Conservation (phyloP, 2,888 invertebrate species). For the Lochmaea capreae region DNA sequence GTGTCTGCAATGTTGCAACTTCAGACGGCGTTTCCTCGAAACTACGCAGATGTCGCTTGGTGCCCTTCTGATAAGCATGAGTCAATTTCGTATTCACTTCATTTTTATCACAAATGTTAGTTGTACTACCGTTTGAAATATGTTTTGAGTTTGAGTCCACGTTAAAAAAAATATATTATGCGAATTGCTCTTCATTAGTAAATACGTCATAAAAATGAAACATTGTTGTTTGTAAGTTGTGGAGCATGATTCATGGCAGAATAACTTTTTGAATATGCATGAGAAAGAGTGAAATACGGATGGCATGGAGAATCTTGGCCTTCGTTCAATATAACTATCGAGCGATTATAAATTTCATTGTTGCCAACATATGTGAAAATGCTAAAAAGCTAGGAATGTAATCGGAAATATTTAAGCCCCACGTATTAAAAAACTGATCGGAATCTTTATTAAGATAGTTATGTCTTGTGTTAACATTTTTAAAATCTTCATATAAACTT, state of each 20-base stretch:
- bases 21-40: no score
- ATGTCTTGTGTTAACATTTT: no score
- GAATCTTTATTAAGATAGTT: no score
- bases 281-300: slow-evolving; percentile 12
- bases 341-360: slow-evolving; percentile 25
- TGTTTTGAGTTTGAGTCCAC: background rate
- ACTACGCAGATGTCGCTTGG: no score
- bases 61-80: no score
- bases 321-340: slow-evolving; percentile 17
- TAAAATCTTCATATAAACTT: no score
- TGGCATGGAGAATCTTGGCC: slow-evolving; percentile 11
- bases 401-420: background rate
- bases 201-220: slow-evolving; percentile 13
- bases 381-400: slow-evolving; percentile 4
- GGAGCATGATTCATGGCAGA: slow-evolving; percentile 22
- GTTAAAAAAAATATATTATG: background rate
- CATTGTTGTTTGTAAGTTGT: slow-evolving; percentile 7
- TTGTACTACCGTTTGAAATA: background rate
- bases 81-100: no score
- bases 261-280: slow-evolving; percentile 25
- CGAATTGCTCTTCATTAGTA: background rate
- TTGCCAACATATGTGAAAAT: background rate
- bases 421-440: no score
- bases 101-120: no score
- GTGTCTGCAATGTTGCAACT: no score